phyloP scores from a whole-genome alignment of 2,797 vertebrate species.

The Coreius guichenoti region DNA sequence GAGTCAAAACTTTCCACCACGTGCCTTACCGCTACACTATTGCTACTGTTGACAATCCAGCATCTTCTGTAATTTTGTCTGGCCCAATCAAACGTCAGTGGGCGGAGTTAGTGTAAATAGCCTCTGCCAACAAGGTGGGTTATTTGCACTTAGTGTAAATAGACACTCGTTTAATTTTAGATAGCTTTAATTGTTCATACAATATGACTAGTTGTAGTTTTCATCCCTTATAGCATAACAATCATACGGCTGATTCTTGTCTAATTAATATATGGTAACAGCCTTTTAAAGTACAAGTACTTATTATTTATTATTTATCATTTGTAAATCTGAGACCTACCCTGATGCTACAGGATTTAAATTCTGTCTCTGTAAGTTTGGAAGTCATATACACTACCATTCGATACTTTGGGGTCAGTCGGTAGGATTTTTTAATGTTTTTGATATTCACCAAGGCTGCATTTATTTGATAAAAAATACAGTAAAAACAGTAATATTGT shows the following conservation, averaged over 20 bases:
- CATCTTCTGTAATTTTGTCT: no score
- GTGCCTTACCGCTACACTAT: no score
- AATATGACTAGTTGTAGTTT: background rate
- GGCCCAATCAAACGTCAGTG: no score
- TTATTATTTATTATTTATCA: slow-evolving; percentile 2
- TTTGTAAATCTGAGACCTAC: background rate
- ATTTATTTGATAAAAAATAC: background rate
- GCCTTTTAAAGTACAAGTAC: background rate
- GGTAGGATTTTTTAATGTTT: no score
- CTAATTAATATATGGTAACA: slow-evolving; percentile 28
- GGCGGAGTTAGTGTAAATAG: no score
- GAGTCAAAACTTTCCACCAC: no score
- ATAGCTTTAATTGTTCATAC: background rate
- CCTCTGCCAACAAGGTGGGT: no score
- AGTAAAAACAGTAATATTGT: background rate
- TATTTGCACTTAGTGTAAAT: no score
- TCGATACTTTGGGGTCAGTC: background rate
- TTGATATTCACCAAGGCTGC: background rate
- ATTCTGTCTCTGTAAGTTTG: no score
- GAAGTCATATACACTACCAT: no score
- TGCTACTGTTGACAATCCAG: no score
- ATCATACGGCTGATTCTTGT: background rate
- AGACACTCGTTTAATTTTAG: background rate
- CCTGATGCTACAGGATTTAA: background rate
- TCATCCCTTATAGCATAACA: background rate